phyloP scores from a whole-genome alignment of 1,140 invertebrate genomes.

The Anthonomus grandis region DNA sequence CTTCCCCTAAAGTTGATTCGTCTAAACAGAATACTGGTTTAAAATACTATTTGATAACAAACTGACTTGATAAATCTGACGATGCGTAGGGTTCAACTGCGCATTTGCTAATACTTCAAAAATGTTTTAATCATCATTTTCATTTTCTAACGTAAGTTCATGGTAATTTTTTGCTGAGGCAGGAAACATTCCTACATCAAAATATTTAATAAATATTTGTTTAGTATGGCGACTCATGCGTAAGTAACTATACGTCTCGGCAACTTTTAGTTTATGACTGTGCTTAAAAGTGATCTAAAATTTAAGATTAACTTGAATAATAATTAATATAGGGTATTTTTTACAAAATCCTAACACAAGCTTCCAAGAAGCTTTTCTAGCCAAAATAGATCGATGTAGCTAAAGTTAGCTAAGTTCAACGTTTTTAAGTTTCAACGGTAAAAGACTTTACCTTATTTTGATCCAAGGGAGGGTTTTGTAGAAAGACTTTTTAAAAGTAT shows the following conservation, averaged over 20 bases:
- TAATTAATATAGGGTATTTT: too few species aligned
- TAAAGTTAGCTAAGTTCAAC: too few species aligned
- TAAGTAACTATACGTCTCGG: conserved; percentile 9
- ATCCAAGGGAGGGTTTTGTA: too few species aligned
- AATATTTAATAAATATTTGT: conserved; percentile 10
- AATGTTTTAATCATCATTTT: conserved; percentile 9
- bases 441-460: too few species aligned
- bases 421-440: too few species aligned
- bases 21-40: neutral
- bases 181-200: conserved; percentile 18
- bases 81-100: conserved; percentile 3
- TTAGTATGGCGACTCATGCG: neutral
- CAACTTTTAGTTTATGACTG: conserved; percentile 12
- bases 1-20: conserved; percentile 4
- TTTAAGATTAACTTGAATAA: too few species aligned
- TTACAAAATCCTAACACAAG: too few species aligned
- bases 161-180: conserved; percentile 11
- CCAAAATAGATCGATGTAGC: too few species aligned
- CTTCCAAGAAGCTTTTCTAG: too few species aligned
- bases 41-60: conserved; percentile 2
- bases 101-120: conserved; percentile 9
- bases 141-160: conserved; percentile 1
- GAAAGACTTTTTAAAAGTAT: too few species aligned
- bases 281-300: conserved; percentile 11
- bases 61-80: conserved; percentile 2